A percentile compares a stretch with the other conserved stretches of the same genome.
phyloP scores from a whole-genome alignment of 1,140 invertebrate species.

The Ridgeia piscesae region DNA sequence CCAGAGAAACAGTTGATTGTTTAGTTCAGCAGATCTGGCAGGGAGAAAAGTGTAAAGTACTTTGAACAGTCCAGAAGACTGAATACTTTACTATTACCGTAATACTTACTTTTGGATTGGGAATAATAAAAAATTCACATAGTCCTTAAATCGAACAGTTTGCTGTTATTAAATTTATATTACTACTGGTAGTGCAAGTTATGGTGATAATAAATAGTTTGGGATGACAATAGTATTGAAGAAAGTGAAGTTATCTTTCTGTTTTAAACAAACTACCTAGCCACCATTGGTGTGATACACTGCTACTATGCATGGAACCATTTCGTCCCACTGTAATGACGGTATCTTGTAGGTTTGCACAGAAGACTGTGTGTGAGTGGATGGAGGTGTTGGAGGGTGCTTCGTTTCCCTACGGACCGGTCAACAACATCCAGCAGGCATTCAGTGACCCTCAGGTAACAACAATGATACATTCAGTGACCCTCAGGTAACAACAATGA shows the following conservation, averaged over 20 bases:
- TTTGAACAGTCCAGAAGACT: too few relatives aligned
- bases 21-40: too few relatives aligned
- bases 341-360: conserved; percentile 59
- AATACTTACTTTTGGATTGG: too few relatives aligned
- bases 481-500: not conserved
- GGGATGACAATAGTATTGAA: too few relatives aligned
- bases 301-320: not conserved
- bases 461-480: not conserved
- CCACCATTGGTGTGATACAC: too few relatives aligned
- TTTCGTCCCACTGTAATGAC: not conserved
- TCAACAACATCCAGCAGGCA: conserved; percentile 82
- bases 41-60: too few relatives aligned
- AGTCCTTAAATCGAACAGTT: too few relatives aligned
- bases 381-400: conserved; percentile 69
- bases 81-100: too few relatives aligned
- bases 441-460: conserved; percentile 84
- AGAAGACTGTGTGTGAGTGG: conserved; percentile 79
- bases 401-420: conserved; percentile 83
- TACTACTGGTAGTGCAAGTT: not conserved
- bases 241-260: too few relatives aligned
- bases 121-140: too few relatives aligned
- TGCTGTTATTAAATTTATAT: not conserved
- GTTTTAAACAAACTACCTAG: too few relatives aligned
- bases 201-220: not conserved
- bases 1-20: too few relatives aligned